Percentiles rank a stretch among this genome's conserved stretches.
Evolutionary conservation across 2,888 invertebrate species (phyloP).

Genomic region (Piscicola geometra): DNA sequence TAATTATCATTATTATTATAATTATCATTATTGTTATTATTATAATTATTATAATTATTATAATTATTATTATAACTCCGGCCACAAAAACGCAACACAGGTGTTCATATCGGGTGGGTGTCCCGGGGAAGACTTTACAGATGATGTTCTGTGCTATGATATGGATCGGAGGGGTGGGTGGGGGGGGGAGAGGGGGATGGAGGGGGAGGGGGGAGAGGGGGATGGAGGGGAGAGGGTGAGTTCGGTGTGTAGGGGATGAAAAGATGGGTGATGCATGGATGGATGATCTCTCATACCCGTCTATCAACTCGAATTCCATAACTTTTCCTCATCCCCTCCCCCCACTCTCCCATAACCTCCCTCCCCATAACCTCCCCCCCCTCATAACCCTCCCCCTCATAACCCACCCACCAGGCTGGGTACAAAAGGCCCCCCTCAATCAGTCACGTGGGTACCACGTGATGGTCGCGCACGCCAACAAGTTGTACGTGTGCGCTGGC

Average conservation of each 20-base stretch:
- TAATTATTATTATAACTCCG: neutral
- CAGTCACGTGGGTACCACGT: slow-evolving; percentile 45
- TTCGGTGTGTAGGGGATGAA: too few relatives aligned
- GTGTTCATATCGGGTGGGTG: slow-evolving; percentile 44
- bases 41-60: neutral
- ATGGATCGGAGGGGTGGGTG: slow-evolving; percentile 24
- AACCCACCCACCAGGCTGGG: slow-evolving; percentile 40
- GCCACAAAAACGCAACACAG: too few relatives aligned
- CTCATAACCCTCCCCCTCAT: too few relatives aligned
- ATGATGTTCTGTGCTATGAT: slow-evolving; percentile 44
- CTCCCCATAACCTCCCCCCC: too few relatives aligned
- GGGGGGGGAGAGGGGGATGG: too few relatives aligned
- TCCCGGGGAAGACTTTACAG: slow-evolving; percentile 45
- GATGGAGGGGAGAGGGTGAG: too few relatives aligned
- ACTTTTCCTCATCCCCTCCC: too few relatives aligned
- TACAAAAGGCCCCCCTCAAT: slow-evolving; percentile 41
- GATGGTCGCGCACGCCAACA: slow-evolving; percentile 42
- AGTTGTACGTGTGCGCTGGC: slow-evolving; percentile 43
- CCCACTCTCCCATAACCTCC: too few relatives aligned
- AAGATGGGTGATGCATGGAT: too few relatives aligned
- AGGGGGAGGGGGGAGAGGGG: too few relatives aligned
- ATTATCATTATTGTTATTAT: neutral
- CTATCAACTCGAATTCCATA: too few relatives aligned
- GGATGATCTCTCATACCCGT: too few relatives aligned
- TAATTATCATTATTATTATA: neutral